phyloP scores from a whole-genome alignment of 2,888 invertebrate species.

The Leucania comma region DNA sequence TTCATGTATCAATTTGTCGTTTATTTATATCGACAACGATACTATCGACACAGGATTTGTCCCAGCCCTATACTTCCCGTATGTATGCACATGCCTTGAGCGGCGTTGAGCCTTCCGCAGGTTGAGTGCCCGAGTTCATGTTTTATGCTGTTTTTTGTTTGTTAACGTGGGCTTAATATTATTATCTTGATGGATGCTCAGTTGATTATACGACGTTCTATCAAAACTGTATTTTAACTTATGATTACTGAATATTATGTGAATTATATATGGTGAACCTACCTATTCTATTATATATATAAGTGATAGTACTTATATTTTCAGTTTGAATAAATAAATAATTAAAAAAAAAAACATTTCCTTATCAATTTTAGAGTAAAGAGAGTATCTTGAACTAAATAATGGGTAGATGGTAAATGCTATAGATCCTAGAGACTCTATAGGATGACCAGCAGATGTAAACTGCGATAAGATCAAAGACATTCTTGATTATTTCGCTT shows the following conservation, averaged over 20 bases:
- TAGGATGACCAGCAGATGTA: neutral
- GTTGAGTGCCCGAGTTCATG: constrained; percentile 9
- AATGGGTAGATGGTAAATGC: neutral
- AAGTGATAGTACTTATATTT: no score
- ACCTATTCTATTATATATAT: no score
- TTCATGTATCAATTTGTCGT: constrained; percentile 7
- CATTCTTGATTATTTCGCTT: no score
- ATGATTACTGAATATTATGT: neutral
- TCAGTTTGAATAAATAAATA: neutral
- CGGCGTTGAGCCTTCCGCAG: constrained; percentile 23
- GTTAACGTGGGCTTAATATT: neutral
- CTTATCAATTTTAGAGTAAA: neutral
- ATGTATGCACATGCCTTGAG: constrained; percentile 34
- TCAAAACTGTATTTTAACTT: neutral
- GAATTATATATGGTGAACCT: neutral
- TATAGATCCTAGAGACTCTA: neutral
- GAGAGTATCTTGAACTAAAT: neutral
- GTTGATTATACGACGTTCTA: neutral
- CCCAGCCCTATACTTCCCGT: constrained; percentile 16
- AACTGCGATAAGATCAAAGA: neutral
- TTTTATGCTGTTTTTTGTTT: constrained; percentile 11
- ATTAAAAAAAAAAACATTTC: neutral
- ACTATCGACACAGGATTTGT: constrained; percentile 14
- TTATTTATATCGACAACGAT: constrained; percentile 19
- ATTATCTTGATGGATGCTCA: neutral